These are phyloP conservation scores for rat (Rattus norvegicus) DNA, from an alignment of 2,113 vertebrate species.

Conservation along the genomic window DNA sequence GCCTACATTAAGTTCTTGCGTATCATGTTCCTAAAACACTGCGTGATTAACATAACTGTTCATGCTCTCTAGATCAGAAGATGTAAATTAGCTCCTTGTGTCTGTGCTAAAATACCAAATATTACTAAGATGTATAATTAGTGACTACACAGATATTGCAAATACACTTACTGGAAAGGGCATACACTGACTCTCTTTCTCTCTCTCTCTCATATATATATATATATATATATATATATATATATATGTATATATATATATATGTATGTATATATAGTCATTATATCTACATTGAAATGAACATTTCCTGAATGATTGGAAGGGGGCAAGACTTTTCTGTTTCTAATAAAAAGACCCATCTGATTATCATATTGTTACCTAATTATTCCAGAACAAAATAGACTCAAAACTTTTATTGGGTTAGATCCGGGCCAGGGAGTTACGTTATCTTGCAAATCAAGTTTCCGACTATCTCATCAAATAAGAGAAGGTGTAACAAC, in stretches of 20 bases:
- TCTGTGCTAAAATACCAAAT: slow-evolving; percentile 50
- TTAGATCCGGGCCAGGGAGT: slow-evolving; percentile 71
- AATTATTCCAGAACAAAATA: slow-evolving; percentile 68
- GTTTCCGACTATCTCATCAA: slow-evolving; percentile 73
- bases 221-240: no score
- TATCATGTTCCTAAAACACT: not conserved
- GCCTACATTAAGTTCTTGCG: slow-evolving; percentile 11
- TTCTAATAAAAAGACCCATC: slow-evolving; percentile 77
- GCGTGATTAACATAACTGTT: not conserved
- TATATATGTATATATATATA: not conserved
- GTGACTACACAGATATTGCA: not conserved
- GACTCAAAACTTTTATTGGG: slow-evolving; percentile 68
- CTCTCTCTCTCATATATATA: no score
- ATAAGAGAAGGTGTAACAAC: slow-evolving; percentile 73
- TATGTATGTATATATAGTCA: not conserved
- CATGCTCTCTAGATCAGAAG: slow-evolving; percentile 36
- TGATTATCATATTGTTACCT: slow-evolving; percentile 69
- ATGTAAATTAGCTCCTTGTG: slow-evolving; percentile 48
- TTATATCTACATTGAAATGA: slow-evolving; percentile 44
- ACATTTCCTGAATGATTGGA: slow-evolving; percentile 27
- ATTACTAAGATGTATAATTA: slow-evolving; percentile 12
- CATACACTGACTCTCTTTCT: not conserved
- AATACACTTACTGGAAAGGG: not conserved
- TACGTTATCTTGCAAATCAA: slow-evolving; percentile 74
- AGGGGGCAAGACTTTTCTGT: slow-evolving; percentile 60